Evolutionary conservation across 2,888 invertebrate genomes (phyloP).

Genomic region (Hydriomena furcata): DNA sequence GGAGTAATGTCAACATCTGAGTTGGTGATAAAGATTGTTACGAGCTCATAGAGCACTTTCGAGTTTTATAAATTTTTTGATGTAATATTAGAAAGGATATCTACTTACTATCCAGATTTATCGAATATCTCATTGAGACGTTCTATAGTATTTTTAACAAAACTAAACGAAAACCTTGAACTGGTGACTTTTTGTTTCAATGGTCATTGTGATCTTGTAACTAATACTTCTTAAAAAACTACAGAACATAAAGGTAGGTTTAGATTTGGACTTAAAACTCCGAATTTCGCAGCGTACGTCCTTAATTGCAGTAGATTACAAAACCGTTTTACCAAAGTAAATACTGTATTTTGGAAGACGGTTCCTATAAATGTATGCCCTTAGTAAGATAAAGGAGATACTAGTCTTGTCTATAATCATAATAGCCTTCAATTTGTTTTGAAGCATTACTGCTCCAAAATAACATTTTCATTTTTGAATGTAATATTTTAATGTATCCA

Average conservation of each 20-base stretch:
- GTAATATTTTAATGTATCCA: no score
- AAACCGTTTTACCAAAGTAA: conserved; percentile 44
- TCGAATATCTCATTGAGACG: conserved; percentile 8
- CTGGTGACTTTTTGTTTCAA: background rate
- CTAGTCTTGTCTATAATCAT: conserved; percentile 8
- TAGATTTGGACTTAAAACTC: conserved; percentile 27
- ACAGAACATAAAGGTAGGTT: conserved; percentile 12
- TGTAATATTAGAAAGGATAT: conserved; percentile 24
- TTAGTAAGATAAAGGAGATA: conserved; percentile 48
- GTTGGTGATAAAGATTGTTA: conserved; percentile 26
- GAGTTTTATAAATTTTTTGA: conserved; percentile 36
- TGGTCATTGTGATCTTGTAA: background rate
- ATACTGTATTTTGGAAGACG: conserved; percentile 30
- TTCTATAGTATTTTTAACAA: conserved; percentile 8
- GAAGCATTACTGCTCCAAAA: background rate
- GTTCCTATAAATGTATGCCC: conserved; percentile 43
- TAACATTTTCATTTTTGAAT: no score
- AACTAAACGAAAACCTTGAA: background rate
- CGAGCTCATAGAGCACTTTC: conserved; percentile 36
- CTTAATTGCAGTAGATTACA: conserved; percentile 23
- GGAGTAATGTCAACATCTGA: conserved; percentile 15
- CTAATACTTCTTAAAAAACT: conserved; percentile 5
- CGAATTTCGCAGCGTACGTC: conserved; percentile 26
- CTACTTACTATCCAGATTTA: conserved; percentile 1
- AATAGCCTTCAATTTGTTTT: background rate